Conservation (phyloP, 64 coral and sea anemone species). For the Actinia equina region DNA sequence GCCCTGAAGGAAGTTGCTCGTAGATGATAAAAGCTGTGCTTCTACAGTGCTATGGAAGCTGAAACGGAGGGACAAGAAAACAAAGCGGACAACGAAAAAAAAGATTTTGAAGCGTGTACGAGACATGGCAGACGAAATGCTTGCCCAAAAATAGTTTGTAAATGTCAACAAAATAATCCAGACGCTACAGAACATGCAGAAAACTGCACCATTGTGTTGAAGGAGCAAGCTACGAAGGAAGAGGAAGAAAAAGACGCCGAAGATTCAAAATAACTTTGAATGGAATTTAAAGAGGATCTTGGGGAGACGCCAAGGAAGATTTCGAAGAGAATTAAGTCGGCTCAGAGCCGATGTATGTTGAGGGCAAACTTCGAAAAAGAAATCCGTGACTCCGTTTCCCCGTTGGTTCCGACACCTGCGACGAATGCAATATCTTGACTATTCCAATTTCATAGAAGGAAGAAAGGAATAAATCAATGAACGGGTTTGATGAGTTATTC, state of each 20-base stretch:
- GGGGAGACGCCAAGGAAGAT: not conserved
- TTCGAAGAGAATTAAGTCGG: not conserved
- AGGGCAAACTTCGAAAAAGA: not conserved
- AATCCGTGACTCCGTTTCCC: not conserved
- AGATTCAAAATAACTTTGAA: not conserved
- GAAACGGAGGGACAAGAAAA: not conserved
- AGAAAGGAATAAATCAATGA: not conserved
- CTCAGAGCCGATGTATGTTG: not conserved
- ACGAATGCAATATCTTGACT: not conserved
- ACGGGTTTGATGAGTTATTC: not conserved
- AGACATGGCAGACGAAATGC: constrained; percentile 8
- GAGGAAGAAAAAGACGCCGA: not conserved
- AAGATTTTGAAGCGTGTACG: not conserved
- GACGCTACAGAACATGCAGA: not conserved
- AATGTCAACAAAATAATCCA: constrained; percentile 2
- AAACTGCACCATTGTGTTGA: not conserved
- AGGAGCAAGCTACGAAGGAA: not conserved
- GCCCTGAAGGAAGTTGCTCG: not conserved
- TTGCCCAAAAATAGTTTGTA: not conserved
- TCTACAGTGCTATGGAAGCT: not conserved
- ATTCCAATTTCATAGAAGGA: not conserved
- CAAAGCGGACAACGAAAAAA: not conserved
- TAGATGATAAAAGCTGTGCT: not conserved
- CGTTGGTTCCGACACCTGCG: not conserved
- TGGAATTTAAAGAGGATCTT: not conserved